phyloP scores from a whole-genome alignment of 2,888 invertebrate genomes.

The Hyles lineata region DNA sequence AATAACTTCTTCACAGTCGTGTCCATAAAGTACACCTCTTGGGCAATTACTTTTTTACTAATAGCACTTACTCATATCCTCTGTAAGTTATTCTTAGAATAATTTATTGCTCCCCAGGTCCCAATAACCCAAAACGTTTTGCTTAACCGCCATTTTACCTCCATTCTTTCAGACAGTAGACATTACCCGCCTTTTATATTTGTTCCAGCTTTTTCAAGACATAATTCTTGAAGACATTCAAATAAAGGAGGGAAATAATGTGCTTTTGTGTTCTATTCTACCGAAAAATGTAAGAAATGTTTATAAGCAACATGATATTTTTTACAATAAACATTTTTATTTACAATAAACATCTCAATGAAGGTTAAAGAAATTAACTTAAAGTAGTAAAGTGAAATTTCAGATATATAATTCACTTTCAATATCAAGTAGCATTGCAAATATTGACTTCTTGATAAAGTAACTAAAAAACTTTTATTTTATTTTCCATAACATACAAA shows the following conservation, averaged over 20 bases:
- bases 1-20: neutral
- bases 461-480: too few relatives aligned
- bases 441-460: too few relatives aligned
- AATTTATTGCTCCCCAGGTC: constrained; percentile 35
- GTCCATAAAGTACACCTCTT: constrained; percentile 18
- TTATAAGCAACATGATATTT: neutral
- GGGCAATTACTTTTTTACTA: constrained; percentile 24
- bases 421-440: too few relatives aligned
- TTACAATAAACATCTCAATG: too few relatives aligned
- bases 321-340: neutral
- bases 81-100: constrained; percentile 26
- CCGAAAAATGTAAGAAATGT: too few relatives aligned
- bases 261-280: neutral
- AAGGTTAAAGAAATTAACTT: too few relatives aligned
- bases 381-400: too few relatives aligned
- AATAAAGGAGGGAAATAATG: neutral
- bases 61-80: constrained; percentile 31
- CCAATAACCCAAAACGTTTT: constrained; percentile 32
- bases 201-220: neutral
- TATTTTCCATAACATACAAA: too few relatives aligned
- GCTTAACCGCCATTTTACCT: constrained; percentile 32
- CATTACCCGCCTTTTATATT: neutral
- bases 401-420: too few relatives aligned
- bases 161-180: constrained; percentile 30
- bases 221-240: constrained; percentile 10